These are phyloP conservation scores for Pachypsylla venusta DNA, from an alignment of 1,140 invertebrate species.

Conservation along the genomic window DNA sequence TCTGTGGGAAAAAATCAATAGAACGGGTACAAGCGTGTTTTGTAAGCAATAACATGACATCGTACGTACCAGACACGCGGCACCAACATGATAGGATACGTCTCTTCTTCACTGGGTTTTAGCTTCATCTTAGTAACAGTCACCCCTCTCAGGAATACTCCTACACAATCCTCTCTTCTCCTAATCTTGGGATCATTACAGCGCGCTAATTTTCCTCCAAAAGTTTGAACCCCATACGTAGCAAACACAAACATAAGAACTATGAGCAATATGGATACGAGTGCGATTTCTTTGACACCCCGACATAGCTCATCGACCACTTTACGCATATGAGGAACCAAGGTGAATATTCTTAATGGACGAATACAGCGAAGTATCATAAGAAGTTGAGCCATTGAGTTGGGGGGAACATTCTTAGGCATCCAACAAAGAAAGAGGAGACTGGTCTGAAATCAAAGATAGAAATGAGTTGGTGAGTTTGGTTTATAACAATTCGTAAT, in stretches of 20 bases:
- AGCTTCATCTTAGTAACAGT: constrained; percentile 99
- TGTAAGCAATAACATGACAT: neutral
- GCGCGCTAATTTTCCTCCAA: constrained; percentile 83
- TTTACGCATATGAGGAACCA: constrained; percentile 98
- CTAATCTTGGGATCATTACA: constrained; percentile 91
- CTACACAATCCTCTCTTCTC: constrained; percentile 75
- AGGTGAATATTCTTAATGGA: constrained; percentile 89
- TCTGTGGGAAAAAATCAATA: no score
- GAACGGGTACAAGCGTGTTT: no score
- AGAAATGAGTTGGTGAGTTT: no score
- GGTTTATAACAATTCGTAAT: no score
- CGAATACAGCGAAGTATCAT: constrained; percentile 94
- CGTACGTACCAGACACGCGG: constrained; percentile 91
- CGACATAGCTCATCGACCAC: constrained; percentile 96
- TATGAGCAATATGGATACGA: constrained; percentile 93
- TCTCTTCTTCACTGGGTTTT: constrained; percentile 57
- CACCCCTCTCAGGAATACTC: constrained; percentile 84
- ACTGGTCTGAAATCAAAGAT: constrained; percentile 49
- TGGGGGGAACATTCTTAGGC: constrained; percentile 78
- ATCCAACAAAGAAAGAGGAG: constrained; percentile 93
- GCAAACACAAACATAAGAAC: constrained; percentile 98
- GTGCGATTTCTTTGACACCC: constrained; percentile 97
- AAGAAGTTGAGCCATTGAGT: constrained; percentile 81
- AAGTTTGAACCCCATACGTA: constrained; percentile 94
- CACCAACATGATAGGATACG: constrained; percentile 87